Conservation (phyloP, 2,888 invertebrate species). For the Limenitis camilla region DNA sequence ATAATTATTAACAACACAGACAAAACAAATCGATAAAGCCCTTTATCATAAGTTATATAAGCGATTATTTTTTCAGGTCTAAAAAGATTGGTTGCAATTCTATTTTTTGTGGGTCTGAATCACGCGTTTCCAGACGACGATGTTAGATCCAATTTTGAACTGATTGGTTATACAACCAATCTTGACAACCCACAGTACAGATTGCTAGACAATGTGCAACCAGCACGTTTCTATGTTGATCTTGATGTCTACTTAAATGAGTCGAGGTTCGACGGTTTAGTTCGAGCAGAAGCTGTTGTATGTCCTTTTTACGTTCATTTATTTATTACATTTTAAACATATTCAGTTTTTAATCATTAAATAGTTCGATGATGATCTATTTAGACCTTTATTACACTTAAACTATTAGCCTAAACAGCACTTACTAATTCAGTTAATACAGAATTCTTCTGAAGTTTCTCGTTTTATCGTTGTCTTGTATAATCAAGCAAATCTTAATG, state of each 20-base stretch:
- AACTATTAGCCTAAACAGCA: too few species aligned
- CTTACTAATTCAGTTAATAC: too few species aligned
- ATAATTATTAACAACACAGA: too few species aligned
- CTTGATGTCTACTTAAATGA: conserved; percentile 50
- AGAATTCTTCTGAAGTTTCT: too few species aligned
- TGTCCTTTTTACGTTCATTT: too few species aligned
- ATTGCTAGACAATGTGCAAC: conserved; percentile 45
- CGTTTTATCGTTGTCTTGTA: too few species aligned
- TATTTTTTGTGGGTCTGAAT: conserved; percentile 41
- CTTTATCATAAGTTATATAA: too few species aligned
- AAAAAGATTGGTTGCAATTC: conserved; percentile 40
- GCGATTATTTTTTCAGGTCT: conserved; percentile 40
- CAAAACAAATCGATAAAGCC: too few species aligned
- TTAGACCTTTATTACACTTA: too few species aligned
- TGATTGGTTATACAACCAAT: conserved; percentile 40
- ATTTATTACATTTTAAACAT: neutral
- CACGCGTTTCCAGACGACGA: conserved; percentile 45
- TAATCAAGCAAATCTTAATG: too few species aligned
- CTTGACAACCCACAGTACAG: conserved; percentile 51
- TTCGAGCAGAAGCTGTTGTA: conserved; percentile 40
- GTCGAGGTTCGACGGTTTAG: conserved; percentile 45
- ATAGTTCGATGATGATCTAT: too few species aligned
- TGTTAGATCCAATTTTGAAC: conserved; percentile 45
- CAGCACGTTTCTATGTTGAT: conserved; percentile 40
- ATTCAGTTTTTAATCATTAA: neutral